Evolutionary conservation across 2,888 invertebrate species (phyloP).

Genomic region (Argyresthia albistria): DNA sequence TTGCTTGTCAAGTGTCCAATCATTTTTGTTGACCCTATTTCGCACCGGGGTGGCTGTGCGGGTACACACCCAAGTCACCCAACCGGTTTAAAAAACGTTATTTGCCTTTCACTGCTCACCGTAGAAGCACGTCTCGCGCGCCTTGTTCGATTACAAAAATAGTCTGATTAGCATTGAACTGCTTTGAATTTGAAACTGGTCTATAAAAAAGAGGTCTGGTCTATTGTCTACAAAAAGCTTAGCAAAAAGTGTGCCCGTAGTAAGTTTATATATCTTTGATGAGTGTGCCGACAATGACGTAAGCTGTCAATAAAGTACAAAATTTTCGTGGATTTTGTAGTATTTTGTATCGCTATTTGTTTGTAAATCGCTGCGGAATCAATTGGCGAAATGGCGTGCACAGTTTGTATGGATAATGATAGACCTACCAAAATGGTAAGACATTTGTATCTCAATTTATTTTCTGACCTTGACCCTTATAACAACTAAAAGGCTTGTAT

Average conservation of each 20-base stretch:
- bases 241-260: too few species aligned
- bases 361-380: constrained; percentile 12
- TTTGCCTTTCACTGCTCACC: neutral
- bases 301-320: neutral
- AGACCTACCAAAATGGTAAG: constrained; percentile 45
- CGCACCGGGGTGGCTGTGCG: too few species aligned
- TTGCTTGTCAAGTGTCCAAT: too few species aligned
- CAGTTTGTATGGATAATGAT: constrained; percentile 32
- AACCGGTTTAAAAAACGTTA: neutral
- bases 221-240: neutral
- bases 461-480: too few species aligned
- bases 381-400: constrained; percentile 35
- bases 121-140: neutral
- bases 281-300: neutral
- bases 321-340: neutral
- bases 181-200: too few species aligned
- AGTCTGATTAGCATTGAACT: too few species aligned
- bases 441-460: too few species aligned
- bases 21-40: too few species aligned
- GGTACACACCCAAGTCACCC: too few species aligned
- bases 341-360: constrained; percentile 1
- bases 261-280: too few species aligned
- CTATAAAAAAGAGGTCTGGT: too few species aligned
- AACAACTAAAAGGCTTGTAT: too few species aligned
- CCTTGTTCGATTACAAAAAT: neutral